Conservation (phyloP, 92 coral and sea anemone genomes). For the Parazoanthus darwini region DNA sequence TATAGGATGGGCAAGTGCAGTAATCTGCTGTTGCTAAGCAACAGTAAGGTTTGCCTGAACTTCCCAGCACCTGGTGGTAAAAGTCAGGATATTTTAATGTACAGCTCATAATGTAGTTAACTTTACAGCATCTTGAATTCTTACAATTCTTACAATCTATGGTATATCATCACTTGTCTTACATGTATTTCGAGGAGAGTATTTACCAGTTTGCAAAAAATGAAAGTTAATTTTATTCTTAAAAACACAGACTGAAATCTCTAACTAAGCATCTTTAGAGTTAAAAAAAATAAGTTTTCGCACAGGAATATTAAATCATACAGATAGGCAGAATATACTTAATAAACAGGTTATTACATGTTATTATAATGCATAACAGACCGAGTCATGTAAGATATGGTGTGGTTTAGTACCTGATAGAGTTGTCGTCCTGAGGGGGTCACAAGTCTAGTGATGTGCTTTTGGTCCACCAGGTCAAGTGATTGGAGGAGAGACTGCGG, state of each 20-base stretch:
- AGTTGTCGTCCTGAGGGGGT: constrained; percentile 81
- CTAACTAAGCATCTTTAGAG: no score
- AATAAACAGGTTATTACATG: no score
- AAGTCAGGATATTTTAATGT: no score
- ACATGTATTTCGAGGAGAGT: no score
- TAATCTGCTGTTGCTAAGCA: constrained; percentile 78
- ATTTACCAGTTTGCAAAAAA: no score
- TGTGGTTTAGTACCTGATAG: constrained; percentile 61
- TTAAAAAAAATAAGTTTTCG: no score
- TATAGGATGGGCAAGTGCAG: constrained; percentile 96
- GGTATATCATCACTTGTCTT: no score
- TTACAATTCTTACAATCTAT: no score
- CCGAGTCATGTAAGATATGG: not conserved
- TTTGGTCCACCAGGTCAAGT: constrained; percentile 78
- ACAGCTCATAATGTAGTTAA: not conserved
- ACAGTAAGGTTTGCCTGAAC: constrained; percentile 83
- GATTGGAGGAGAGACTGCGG: constrained; percentile 52
- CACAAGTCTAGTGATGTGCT: constrained; percentile 66
- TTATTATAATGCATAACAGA: not conserved
- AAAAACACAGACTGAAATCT: not conserved
- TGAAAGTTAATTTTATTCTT: no score
- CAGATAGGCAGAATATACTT: no score
- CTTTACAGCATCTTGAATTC: not conserved
- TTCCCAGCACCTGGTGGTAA: constrained; percentile 77
- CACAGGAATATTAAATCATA: no score